Evolutionary conservation across 2,797 vertebrate species (phyloP), one percentile per base, ranked within the genome.

Genomic region (Pseudochirops corinnae): DNA sequence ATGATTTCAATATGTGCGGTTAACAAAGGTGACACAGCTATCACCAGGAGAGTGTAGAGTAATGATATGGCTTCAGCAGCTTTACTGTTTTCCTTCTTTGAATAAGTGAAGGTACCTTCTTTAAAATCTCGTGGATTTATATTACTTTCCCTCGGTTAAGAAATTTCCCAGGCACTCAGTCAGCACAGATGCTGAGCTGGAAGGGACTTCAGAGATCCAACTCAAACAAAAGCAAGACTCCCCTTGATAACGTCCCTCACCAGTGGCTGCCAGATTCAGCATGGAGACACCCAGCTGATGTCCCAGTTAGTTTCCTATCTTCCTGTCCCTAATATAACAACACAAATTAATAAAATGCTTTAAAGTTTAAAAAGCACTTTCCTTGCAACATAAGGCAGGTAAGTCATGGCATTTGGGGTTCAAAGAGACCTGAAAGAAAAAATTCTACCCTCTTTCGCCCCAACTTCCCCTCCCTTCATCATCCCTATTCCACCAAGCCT

Each of bases 1-100:
- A 82, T 21, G 7, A 52, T 87, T 94, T 96, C 58, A 55, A 87
- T 39, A n/a, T n/a, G 28, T 46, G 74, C 39, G 91, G 67, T 4
- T 0, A 67, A 58, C 56, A 94, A 18, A 91, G 18, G 3, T 50
- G 90, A 94, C 29, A 94, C 24, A 91, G 93, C 92, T 95, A 94
- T 95, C 74, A 87, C 90, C 92, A 92, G 56, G 91, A 24, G 5
- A 95, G 92, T 82, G 90, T 95, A 96, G 29, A 87, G 90, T 57
- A 9, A 56, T 95, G 95, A 24, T 50, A 46, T 26, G 92, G 56
- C 90, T 95, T 93, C 50, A 57, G 92, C 92, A 95, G 94, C 39
- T 95, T 96, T 96, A 95, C 95, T 93, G 91, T 55, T 62, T 93
- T 95, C 96, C 94, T 90, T 96, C 94, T 95, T 95, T 91, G 92